These are phyloP conservation scores for Sinosuthora webbiana DNA, from an alignment of 2,113 vertebrate genomes.

Conservation along the genomic window DNA sequence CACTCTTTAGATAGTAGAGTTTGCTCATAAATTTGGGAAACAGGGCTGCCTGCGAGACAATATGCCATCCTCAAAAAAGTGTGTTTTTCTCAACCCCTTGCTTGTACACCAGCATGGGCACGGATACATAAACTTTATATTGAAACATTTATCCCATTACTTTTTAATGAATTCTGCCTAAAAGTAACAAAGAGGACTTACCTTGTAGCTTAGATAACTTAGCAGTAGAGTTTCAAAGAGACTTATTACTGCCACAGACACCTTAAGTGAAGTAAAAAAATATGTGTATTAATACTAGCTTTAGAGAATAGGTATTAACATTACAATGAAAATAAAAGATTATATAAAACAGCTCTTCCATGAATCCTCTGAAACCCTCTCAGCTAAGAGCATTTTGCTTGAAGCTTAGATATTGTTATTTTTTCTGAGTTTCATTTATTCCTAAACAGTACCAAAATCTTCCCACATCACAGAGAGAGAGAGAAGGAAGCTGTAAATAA, in stretches of 20 bases:
- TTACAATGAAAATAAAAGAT: not conserved
- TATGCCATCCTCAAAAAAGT: not conserved
- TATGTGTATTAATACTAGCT: not conserved
- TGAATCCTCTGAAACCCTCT: not conserved
- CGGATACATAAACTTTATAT: not conserved
- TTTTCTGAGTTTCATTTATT: not conserved
- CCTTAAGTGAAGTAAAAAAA: constrained; percentile 64
- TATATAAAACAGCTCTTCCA: not conserved
- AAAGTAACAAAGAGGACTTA: constrained; percentile 45
- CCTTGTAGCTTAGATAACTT: constrained; percentile 84
- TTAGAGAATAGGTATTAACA: not conserved
- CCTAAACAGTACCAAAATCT: not conserved
- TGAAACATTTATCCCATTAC: not conserved
- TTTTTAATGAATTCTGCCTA: not conserved
- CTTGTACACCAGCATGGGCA: not conserved
- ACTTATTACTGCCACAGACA: constrained; percentile 83
- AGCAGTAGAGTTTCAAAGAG: constrained; percentile 82
- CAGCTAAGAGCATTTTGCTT: not conserved
- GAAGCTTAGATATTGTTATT: not conserved
- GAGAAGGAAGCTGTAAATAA: not conserved
- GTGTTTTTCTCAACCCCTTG: not conserved
- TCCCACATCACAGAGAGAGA: not conserved
- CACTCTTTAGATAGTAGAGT: not conserved
- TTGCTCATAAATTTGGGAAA: not conserved
- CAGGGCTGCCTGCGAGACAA: not conserved